Base-by-base conservation (phyloP, 1,140 invertebrate species). In the Triops longicaudatus region DNA sequence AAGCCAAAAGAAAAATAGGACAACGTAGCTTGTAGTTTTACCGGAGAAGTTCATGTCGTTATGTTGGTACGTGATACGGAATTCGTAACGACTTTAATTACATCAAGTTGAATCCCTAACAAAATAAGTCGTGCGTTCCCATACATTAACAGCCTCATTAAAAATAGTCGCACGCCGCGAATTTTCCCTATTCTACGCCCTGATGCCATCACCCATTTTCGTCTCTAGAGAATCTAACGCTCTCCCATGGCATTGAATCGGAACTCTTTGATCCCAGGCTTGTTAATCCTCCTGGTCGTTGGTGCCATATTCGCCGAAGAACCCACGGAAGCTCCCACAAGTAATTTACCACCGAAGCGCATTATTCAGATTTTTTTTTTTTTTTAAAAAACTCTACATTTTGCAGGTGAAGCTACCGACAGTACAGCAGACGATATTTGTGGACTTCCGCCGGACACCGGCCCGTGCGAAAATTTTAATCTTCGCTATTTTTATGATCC, bases 401-500 rank as follows among this genome's bases (percentile, higher is more conserved):
- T 63, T n/a, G 22, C 6, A 63, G 50, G 50, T 63, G 50, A 63
- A 63, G 22, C 50, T 63, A 6, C 14, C 22, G 17, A 17, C 17
- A 63, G 50, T 14, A 63, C 50, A 22, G 80, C 84, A 85, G 82
- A 86, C 78, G 85, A 88, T 75, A 84, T 87, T 75, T 92, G 91
- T 83, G 80, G 80, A 22, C 80, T 89, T 79, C 83, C 85, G 31
- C 84, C 83, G 79, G 86, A 87, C 76, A 80, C 82, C 42, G 90
- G 89, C 14, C 84, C 86, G 27, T 91, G 90, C 83, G 80, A 83
- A 71, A 85, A 83, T 72, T 84, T 86, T 75, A 83, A 86, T 75
- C 82, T 85, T 73, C 84, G 87, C 73, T 92, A 86, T 86, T 89
- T 87, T 83, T 92, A 87, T 84, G 88, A 91, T 74, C 26, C 73